These are phyloP conservation scores for Pantherophis alleghaniensis DNA, from an alignment of 2,797 vertebrate genomes.

Conservation along the genomic window DNA sequence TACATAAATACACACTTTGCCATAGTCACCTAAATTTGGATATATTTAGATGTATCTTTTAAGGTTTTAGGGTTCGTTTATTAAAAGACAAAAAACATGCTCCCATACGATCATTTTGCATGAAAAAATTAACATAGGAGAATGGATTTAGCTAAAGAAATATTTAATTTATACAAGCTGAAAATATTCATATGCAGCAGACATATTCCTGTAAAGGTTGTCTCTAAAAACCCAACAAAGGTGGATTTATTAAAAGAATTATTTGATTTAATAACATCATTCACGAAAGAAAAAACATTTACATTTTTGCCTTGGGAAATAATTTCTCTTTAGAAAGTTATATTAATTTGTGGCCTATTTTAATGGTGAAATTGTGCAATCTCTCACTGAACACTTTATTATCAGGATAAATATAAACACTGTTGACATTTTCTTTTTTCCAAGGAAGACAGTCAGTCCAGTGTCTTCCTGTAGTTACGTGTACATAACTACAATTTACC, in stretches of 20 bases:
- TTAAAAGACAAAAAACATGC: not conserved
- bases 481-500: not conserved
- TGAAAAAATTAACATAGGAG: not conserved
- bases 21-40: not conserved
- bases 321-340: not conserved
- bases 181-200: not conserved
- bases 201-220: not conserved
- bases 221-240: not conserved
- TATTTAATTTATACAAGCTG: not conserved
- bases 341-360: constrained; percentile 25
- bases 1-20: not conserved
- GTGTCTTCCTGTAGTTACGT: not conserved
- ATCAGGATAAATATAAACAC: constrained; percentile 58
- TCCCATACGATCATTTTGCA: not conserved
- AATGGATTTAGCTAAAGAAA: not conserved
- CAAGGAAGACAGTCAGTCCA: not conserved
- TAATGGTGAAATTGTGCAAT: constrained; percentile 55
- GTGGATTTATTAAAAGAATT: not conserved
- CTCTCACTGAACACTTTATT: constrained; percentile 54
- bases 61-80: not conserved
- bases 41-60: not conserved
- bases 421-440: constrained; percentile 31
- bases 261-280: not conserved
- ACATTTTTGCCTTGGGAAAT: constrained; percentile 16
- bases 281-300: not conserved